Percentiles rank a stretch among this genome's conserved stretches.
These are phyloP conservation scores for Daktulosphaira vitifoliae DNA, from an alignment of 1,140 invertebrate genomes.

Conservation along the genomic window DNA sequence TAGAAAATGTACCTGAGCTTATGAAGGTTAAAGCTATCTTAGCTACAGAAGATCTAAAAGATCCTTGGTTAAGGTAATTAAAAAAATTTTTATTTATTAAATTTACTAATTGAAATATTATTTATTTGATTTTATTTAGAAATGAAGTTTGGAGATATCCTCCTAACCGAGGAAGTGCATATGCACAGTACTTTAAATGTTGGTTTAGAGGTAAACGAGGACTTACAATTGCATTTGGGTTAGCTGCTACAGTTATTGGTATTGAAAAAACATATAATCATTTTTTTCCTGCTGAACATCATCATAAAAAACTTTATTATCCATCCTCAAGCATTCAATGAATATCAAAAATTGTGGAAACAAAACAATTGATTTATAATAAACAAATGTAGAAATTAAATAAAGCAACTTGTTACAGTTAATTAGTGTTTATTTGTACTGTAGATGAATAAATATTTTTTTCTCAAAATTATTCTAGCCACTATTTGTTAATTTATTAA, in stretches of 20 bases:
- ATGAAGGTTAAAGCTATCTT: constrained; percentile 53
- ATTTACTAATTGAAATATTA: constrained; percentile 20
- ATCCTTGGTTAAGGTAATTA: constrained; percentile 68
- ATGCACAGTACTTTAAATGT: constrained; percentile 23
- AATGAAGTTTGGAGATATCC: constrained; percentile 71
- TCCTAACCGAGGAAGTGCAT: neutral
- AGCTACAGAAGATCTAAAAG: constrained; percentile 59
- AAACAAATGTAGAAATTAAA: no score
- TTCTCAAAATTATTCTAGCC: no score
- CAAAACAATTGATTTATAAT: no score
- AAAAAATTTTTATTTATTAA: constrained; percentile 11
- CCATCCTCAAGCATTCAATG: constrained; percentile 12
- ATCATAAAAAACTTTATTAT: constrained; percentile 24
- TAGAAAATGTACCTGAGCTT: constrained; percentile 58
- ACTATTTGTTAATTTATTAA: no score
- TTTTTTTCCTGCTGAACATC: constrained; percentile 13
- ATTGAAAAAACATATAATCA: constrained; percentile 1
- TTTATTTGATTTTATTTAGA: constrained; percentile 43
- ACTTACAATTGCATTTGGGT: constrained; percentile 16
- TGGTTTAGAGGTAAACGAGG: constrained; percentile 17
- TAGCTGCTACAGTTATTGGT: constrained; percentile 11
- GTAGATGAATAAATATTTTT: no score
- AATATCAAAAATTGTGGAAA: no score
- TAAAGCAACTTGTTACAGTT: no score
- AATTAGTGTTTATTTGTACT: no score